Evolutionary conservation across 2,797 vertebrate species (phyloP).

Genomic region (Heliangelus exortis): DNA sequence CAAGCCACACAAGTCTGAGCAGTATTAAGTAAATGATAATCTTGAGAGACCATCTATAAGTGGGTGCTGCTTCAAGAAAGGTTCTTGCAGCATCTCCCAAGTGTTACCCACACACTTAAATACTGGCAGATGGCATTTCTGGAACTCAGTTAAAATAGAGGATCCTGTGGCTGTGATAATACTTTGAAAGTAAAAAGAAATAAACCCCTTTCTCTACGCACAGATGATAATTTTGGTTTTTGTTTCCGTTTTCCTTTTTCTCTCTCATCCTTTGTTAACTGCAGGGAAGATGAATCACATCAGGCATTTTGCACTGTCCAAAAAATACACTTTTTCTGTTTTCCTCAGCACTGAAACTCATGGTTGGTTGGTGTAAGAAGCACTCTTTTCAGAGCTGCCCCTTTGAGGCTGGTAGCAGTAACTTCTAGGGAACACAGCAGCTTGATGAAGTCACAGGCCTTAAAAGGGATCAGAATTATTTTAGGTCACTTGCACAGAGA

Average conservation of each 20-base stretch:
- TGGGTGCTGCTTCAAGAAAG: neutral
- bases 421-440: slow-evolving; percentile 31
- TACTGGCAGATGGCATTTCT: neutral
- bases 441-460: neutral
- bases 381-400: neutral
- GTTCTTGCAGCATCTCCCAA: neutral
- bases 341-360: neutral
- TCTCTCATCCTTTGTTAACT: neutral
- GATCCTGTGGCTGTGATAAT: neutral
- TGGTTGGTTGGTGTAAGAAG: neutral
- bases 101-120: neutral
- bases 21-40: neutral
- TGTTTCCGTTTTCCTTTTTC: neutral
- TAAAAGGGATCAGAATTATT: slow-evolving; percentile 28
- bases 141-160: neutral
- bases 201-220: neutral
- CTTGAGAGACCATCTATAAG: neutral
- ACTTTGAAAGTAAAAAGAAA: slow-evolving; percentile 5
- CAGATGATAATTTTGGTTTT: neutral
- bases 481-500: slow-evolving; percentile 27
- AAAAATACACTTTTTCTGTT: neutral
- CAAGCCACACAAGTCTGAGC: neutral
- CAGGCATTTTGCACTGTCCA: neutral
- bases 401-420: neutral
- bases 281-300: neutral